Evolutionary conservation across 2,797 vertebrate species (phyloP).

Genomic region (Danio jaintianensis): DNA sequence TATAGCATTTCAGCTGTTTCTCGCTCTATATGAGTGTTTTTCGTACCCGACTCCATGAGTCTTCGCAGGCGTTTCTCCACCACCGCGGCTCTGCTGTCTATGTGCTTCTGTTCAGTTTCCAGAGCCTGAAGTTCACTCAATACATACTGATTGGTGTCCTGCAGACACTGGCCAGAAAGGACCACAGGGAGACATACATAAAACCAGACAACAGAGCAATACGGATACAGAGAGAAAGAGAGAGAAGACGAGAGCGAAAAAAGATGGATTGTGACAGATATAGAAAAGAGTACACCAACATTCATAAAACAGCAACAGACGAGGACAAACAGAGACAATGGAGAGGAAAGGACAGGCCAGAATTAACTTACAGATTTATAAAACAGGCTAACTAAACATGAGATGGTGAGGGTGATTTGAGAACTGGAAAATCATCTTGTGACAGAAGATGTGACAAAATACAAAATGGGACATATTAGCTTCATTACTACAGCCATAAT

Average conservation of each 20-base stretch:
- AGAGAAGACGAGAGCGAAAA: background rate
- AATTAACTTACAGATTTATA: constrained; percentile 1
- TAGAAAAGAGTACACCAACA: constrained; percentile 22
- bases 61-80: constrained; percentile 84
- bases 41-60: constrained; percentile 87
- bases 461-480: too few relatives aligned
- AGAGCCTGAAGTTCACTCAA: constrained; percentile 85
- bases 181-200: constrained; percentile 51
- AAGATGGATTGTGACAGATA: constrained; percentile 32
- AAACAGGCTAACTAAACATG: constrained; percentile 2
- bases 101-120: constrained; percentile 88
- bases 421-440: background rate
- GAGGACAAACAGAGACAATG: constrained; percentile 20
- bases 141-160: constrained; percentile 92
- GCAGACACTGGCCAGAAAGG: constrained; percentile 74
- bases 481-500: too few relatives aligned
- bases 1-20: background rate
- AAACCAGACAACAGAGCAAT: constrained; percentile 47
- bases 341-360: constrained; percentile 9
- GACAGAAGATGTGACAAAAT: too few relatives aligned
- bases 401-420: constrained; percentile 6
- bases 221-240: constrained; percentile 25
- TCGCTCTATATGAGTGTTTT: background rate
- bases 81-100: constrained; percentile 84
- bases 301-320: constrained; percentile 22